Percentiles rank a stretch among this genome's conserved stretches.
Evolutionary conservation across 2,113 vertebrate genomes (phyloP).

Genomic region (Bujurquina vittata): DNA sequence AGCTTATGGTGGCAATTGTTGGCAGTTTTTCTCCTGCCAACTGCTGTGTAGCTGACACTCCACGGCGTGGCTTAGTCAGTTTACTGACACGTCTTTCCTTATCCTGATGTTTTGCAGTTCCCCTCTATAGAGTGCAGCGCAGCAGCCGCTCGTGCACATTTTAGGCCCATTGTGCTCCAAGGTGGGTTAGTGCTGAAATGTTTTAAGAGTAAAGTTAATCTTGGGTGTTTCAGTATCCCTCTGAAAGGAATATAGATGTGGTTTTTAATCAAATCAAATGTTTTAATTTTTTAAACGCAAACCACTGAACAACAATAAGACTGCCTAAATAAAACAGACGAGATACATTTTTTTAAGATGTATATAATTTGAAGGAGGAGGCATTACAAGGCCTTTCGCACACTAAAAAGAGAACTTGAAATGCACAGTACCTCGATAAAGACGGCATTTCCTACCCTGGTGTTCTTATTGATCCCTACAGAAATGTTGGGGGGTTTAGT

Average conservation of each 20-base stretch:
- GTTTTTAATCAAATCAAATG: too few relatives aligned
- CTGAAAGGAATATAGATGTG: background rate
- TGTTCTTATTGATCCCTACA: background rate
- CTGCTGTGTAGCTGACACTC: background rate
- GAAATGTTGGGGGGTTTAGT: background rate
- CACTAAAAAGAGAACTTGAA: background rate
- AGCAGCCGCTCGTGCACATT: too few relatives aligned
- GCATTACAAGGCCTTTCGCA: background rate
- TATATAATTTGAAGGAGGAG: background rate
- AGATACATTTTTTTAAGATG: too few relatives aligned
- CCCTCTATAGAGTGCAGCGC: background rate
- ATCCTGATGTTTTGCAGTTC: background rate
- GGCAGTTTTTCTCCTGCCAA: background rate
- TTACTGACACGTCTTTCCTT: background rate
- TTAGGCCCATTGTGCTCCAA: background rate
- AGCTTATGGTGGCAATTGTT: background rate
- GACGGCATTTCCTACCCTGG: background rate
- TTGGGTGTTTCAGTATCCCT: background rate
- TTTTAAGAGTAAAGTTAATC: background rate
- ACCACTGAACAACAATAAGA: background rate
- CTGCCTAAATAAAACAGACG: background rate
- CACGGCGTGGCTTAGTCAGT: background rate
- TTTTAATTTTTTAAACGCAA: too few relatives aligned
- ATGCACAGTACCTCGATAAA: background rate
- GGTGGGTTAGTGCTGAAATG: background rate